A percentile compares a stretch with the other conserved stretches of the same genome.
These are phyloP conservation scores for Drosophila yakuba DNA, from an alignment of 1,140 invertebrate genomes.

Conservation along the genomic window DNA sequence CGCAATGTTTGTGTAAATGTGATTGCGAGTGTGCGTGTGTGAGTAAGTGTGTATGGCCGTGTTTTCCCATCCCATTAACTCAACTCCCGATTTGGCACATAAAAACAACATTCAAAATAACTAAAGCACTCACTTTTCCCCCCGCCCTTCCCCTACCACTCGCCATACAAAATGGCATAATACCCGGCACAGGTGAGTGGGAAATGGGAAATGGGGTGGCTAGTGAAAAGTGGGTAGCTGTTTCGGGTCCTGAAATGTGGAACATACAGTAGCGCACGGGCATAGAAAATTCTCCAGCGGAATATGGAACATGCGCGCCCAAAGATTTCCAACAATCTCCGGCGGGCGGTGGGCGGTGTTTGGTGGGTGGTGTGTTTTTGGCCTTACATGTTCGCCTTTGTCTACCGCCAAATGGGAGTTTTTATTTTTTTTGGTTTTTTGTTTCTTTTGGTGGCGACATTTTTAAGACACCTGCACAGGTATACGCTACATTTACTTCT, in stretches of 20 bases:
- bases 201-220: not conserved
- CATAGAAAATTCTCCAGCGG: constrained; percentile 25
- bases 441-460: not conserved
- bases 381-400: constrained; percentile 26
- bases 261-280: constrained; percentile 12
- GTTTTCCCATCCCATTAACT: constrained; percentile 53
- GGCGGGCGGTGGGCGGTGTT: not conserved
- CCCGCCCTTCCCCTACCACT: not conserved
- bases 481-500: constrained; percentile 45
- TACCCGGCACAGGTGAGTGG: constrained; percentile 11
- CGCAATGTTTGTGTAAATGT: constrained; percentile 36
- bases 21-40: constrained; percentile 3
- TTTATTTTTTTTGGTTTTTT: not conserved
- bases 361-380: not conserved
- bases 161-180: constrained; percentile 26
- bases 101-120: constrained; percentile 55
- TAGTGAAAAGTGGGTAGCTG: constrained; percentile 28
- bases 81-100: constrained; percentile 50
- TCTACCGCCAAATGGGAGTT: constrained; percentile 12
- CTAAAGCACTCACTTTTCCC: constrained; percentile 45
- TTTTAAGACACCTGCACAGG: constrained; percentile 16
- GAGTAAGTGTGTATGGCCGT: constrained; percentile 7
- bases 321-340: constrained; percentile 43
- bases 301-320: constrained; percentile 49
- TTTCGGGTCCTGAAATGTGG: constrained; percentile 49